These are phyloP conservation scores for Phenganax subtilis DNA, from an alignment of 92 coral and sea anemone species.

Conservation along the genomic window DNA sequence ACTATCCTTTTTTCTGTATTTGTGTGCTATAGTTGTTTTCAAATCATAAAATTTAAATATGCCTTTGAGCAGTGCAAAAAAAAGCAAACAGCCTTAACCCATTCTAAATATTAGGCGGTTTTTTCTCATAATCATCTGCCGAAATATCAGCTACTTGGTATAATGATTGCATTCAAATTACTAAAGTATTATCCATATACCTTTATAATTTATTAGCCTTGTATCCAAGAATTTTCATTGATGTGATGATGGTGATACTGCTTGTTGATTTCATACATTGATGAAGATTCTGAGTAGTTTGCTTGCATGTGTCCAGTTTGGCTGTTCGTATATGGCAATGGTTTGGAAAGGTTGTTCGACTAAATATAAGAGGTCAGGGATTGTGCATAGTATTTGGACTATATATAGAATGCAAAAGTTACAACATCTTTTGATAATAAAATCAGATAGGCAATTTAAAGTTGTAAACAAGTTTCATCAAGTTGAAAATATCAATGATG, in stretches of 20 bases:
- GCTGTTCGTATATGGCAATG: not conserved
- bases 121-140: conserved; percentile 2
- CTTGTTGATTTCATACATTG: not conserved
- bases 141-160: conserved; percentile 27
- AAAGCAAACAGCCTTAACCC: not conserved
- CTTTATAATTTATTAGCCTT: not conserved
- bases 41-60: not conserved
- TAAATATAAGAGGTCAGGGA: not conserved
- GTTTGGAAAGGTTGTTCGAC: not conserved
- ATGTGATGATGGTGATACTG: not conserved
- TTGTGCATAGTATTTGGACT: not conserved
- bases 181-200: not conserved
- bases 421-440: not conserved
- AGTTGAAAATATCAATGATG: not conserved
- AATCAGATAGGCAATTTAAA: not conserved
- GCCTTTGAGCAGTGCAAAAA: not conserved
- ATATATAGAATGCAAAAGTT: not conserved
- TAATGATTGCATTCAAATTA: conserved; percentile 28
- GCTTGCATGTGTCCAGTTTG: not conserved
- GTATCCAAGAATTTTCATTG: not conserved
- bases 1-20: too few relatives aligned
- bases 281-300: not conserved
- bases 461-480: not conserved
- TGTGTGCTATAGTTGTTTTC: not conserved
- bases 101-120: conserved; percentile 35